Percentiles rank a stretch among this genome's conserved stretches.
phyloP scores from a whole-genome alignment of 2,797 vertebrate genomes.

The Pagetopsis macropterus region DNA sequence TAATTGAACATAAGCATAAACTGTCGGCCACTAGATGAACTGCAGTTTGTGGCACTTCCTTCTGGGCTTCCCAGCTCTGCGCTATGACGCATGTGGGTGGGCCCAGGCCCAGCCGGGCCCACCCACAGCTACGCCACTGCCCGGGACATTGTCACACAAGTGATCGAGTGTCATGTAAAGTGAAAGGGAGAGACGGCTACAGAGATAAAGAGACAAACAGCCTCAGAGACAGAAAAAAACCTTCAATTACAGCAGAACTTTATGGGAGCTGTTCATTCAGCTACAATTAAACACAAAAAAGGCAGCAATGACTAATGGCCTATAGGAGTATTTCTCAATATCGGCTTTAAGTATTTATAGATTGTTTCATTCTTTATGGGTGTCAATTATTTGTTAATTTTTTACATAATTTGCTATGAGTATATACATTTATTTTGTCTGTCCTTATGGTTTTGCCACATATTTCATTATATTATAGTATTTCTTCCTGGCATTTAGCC shows the following conservation, averaged over 20 bases:
- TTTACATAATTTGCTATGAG: no score
- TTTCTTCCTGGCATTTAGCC: neutral
- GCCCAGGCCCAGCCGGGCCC: no score
- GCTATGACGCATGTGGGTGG: no score
- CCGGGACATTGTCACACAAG: neutral
- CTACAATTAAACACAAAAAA: neutral
- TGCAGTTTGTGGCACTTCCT: no score
- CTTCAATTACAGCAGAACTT: neutral
- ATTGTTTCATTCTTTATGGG: neutral
- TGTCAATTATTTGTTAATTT: no score
- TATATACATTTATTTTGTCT: neutral
- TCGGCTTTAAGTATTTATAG: neutral
- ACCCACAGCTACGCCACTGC: no score
- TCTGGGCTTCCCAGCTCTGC: no score
- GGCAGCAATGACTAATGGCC: rapidly evolving
- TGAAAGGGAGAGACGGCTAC: neutral
- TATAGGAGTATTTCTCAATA: neutral
- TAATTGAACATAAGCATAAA: no score
- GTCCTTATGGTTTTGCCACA: no score
- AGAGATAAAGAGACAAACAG: neutral
- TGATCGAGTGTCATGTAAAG: neutral
- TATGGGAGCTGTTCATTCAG: constrained; percentile 16
- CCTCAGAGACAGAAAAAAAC: neutral
- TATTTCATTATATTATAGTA: neutral
- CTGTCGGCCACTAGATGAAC: no score